These are phyloP conservation scores for Lasioglossum figueresi DNA, from an alignment of 2,888 invertebrate species.

Conservation along the genomic window DNA sequence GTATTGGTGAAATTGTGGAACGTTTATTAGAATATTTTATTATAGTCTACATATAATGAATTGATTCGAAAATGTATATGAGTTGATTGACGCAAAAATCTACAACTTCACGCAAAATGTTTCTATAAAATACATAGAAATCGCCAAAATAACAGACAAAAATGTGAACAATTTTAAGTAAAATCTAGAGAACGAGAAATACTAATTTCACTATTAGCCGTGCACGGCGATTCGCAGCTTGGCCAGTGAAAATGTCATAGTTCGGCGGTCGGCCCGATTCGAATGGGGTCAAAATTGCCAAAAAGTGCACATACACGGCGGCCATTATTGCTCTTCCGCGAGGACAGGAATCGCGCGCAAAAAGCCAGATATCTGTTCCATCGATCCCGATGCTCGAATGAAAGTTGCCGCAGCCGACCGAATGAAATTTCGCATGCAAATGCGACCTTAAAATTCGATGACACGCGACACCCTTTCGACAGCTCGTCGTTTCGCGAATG, in stretches of 20 bases:
- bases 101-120: neutral
- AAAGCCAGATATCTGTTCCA: conserved; percentile 6
- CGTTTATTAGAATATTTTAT: too few species aligned
- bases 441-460: conserved; percentile 3
- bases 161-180: neutral
- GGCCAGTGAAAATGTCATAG: neutral
- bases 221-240: neutral
- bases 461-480: neutral
- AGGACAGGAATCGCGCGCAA: neutral
- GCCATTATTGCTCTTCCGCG: conserved; percentile 4
- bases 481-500: neutral
- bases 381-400: conserved; percentile 11
- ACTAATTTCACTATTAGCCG: neutral
- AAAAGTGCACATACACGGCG: neutral
- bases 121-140: too few species aligned
- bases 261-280: neutral
- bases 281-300: neutral
- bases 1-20: too few species aligned
- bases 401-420: conserved; percentile 4
- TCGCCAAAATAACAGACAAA: neutral
- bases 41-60: too few species aligned
- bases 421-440: neutral
- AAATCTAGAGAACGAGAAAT: neutral
- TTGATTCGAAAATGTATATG: too few species aligned
- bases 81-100: too few species aligned